Conservation (phyloP, 2,113 vertebrate species). For the Lasiurus cinereus region DNA sequence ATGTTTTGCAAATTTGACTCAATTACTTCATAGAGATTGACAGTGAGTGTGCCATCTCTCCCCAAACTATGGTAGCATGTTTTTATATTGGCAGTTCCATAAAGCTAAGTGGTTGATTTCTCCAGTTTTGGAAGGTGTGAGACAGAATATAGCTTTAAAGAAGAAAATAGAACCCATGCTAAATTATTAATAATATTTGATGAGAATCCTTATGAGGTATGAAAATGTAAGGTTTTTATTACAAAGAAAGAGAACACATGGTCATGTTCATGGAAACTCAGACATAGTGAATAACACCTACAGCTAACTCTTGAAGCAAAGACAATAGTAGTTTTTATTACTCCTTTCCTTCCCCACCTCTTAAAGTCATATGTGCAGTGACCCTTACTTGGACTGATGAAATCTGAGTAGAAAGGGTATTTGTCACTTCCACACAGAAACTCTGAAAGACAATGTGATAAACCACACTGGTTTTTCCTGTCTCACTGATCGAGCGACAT, state of each 20-base stretch:
- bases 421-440: neutral
- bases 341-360: neutral
- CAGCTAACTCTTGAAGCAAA: neutral
- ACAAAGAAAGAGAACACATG: neutral
- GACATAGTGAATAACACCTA: neutral
- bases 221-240: neutral
- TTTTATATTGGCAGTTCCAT: neutral
- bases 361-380: neutral
- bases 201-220: neutral
- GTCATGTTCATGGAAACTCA: neutral
- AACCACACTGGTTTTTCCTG: neutral
- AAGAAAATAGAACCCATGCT: neutral
- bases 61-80: neutral
- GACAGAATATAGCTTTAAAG: slow-evolving; percentile 10
- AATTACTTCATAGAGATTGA: neutral
- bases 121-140: neutral
- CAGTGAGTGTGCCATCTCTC: neutral
- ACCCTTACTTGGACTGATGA: neutral
- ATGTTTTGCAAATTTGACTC: neutral
- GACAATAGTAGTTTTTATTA: neutral
- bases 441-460: neutral
- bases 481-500: neutral
- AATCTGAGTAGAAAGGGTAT: neutral
- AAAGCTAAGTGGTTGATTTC: neutral
- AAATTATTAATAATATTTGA: neutral